Evolutionary conservation across 2,888 invertebrate species (phyloP).

Genomic region (Melieria picta): DNA sequence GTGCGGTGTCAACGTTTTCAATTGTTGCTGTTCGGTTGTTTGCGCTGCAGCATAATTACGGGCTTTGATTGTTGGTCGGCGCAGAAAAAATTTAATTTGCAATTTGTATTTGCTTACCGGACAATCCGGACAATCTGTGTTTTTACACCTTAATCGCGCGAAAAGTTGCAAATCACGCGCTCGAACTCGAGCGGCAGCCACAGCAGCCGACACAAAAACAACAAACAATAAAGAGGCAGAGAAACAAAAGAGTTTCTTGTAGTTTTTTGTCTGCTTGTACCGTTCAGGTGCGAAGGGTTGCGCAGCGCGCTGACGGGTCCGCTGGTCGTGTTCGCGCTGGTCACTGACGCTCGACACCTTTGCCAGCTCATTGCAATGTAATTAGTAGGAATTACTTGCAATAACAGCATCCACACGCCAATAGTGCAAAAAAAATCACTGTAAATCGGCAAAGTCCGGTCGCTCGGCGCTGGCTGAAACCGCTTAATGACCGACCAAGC

Average conservation of each 20-base stretch:
- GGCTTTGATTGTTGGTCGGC: slow-evolving; percentile 17
- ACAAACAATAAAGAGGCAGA: too few species aligned
- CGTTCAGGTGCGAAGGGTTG: neutral
- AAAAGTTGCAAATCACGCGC: neutral
- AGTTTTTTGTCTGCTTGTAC: neutral
- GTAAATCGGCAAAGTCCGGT: too few species aligned
- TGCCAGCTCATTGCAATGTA: slow-evolving; percentile 56
- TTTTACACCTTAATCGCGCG: neutral
- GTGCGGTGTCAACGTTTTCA: neutral
- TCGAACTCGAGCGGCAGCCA: neutral
- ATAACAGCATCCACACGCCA: slow-evolving; percentile 35
- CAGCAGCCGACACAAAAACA: too few species aligned
- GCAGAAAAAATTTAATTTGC: slow-evolving; percentile 22
- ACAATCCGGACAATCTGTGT: neutral
- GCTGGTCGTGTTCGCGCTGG: too few species aligned
- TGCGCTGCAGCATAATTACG: neutral
- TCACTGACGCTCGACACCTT: slow-evolving; percentile 40
- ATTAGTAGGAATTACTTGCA: slow-evolving; percentile 57
- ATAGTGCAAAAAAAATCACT: too few species aligned
- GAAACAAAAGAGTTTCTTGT: neutral
- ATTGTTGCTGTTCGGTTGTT: neutral
- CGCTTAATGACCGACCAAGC: too few species aligned
- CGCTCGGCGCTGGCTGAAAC: too few species aligned
- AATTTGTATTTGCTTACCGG: slow-evolving; percentile 8
- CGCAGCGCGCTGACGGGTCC: too few species aligned